Evolutionary conservation across 2,888 invertebrate genomes (phyloP).

Genomic region (Autographa pulchrina): DNA sequence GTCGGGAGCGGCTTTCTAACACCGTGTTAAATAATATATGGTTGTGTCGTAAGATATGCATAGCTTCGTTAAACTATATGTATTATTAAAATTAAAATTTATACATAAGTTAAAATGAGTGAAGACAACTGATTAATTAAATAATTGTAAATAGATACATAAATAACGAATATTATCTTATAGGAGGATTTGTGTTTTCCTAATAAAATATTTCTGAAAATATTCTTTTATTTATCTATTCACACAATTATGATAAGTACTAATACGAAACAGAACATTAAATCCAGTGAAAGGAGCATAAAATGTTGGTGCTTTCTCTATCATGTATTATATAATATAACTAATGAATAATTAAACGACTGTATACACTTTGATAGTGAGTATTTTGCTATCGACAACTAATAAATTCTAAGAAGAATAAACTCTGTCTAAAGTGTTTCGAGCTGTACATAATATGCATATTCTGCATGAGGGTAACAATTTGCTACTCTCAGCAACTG

Average conservation of each 20-base stretch:
- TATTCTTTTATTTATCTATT: constrained; percentile 64
- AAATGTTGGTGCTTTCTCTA: constrained; percentile 47
- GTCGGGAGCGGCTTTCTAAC: constrained; percentile 70
- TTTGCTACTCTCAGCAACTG: background rate
- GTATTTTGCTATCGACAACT: constrained; percentile 18
- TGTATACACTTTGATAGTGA: constrained; percentile 23
- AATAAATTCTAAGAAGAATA: background rate
- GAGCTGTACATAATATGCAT: constrained; percentile 6
- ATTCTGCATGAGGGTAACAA: background rate
- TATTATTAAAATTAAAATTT: constrained; percentile 79
- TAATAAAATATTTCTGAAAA: constrained; percentile 83
- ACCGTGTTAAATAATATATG: constrained; percentile 89
- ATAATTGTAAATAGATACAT: constrained; percentile 85
- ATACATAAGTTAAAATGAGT: constrained; percentile 82
- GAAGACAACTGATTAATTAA: constrained; percentile 80
- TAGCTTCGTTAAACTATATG: constrained; percentile 85
- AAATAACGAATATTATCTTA: constrained; percentile 77
- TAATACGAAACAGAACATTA: constrained; percentile 30
- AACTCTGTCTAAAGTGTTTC: constrained; percentile 5
- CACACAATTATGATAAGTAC: constrained; percentile 31
- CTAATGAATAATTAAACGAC: constrained; percentile 45
- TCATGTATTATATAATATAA: constrained; percentile 35
- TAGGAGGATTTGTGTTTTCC: constrained; percentile 87
- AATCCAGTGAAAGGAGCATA: constrained; percentile 38
- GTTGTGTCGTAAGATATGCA: constrained; percentile 89